phyloP scores from a whole-genome alignment of 2,888 invertebrate genomes.

The Sesia bembeciformis region DNA sequence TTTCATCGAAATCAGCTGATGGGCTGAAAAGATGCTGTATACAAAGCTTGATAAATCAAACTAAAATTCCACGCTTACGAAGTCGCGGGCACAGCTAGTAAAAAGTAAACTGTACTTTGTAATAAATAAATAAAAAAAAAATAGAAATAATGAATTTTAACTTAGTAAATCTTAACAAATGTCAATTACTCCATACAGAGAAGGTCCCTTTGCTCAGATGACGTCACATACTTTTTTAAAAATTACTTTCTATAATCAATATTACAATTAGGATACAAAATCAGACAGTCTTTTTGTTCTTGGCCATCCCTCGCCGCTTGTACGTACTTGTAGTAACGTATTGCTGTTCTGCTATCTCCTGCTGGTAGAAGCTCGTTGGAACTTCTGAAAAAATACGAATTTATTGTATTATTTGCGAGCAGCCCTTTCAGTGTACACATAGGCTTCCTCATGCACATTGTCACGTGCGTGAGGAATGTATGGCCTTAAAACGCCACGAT shows the following conservation, averaged over 20 bases:
- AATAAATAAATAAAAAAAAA: too few species aligned
- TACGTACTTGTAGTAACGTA: conserved; percentile 84
- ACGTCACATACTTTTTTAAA: not conserved
- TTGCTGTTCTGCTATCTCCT: conserved; percentile 80
- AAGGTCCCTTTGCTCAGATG: not conserved
- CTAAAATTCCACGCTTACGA: too few species aligned
- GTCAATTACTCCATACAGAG: not conserved
- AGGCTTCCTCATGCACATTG: too few species aligned
- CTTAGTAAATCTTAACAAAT: conserved; percentile 2
- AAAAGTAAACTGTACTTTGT: too few species aligned
- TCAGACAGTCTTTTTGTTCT: conserved; percentile 83
- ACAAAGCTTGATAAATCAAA: too few species aligned
- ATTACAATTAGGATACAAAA: conserved; percentile 79
- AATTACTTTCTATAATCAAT: conserved; percentile 76
- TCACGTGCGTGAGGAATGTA: too few species aligned
- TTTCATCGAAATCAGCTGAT: too few species aligned
- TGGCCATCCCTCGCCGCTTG: conserved; percentile 89
- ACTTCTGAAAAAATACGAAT: conserved; percentile 75
- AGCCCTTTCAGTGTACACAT: too few species aligned
- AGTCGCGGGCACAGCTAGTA: too few species aligned
- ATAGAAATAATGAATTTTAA: conserved; percentile 2
- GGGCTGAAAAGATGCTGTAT: too few species aligned
- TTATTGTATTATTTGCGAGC: not conserved
- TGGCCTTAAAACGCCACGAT: too few species aligned
- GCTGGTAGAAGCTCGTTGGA: conserved; percentile 82